A percentile compares a stretch with the other conserved stretches of the same genome.
Evolutionary conservation across 2,797 vertebrate species (phyloP).

Genomic region (Prionace glauca): DNA sequence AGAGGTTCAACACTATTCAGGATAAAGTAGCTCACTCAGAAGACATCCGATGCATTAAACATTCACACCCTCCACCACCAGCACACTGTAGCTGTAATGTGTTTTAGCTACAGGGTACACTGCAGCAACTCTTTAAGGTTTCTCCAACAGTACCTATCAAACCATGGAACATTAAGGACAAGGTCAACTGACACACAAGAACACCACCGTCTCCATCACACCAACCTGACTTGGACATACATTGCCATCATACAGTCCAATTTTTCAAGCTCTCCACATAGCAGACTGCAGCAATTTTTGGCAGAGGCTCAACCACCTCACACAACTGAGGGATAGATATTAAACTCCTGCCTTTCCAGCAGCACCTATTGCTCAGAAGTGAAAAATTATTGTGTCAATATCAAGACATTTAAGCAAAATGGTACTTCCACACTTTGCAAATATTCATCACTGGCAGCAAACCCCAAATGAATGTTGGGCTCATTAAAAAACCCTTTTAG

Average conservation of each 20-base stretch:
- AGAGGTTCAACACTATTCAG: not conserved
- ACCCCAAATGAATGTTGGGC: not conserved
- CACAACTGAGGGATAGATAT: not conserved
- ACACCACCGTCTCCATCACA: not conserved
- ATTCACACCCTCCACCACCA: not conserved
- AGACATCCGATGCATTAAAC: not conserved
- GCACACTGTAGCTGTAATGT: not conserved
- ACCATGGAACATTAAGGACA: not conserved
- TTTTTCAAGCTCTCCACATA: not conserved
- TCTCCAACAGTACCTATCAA: not conserved
- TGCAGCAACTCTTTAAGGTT: not conserved
- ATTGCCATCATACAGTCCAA: not conserved
- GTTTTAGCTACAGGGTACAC: not conserved
- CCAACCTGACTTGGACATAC: not conserved
- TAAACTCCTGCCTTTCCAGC: no score
- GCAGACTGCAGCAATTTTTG: not conserved
- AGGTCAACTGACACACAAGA: no score
- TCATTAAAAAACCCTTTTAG: not conserved
- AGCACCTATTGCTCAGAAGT: not conserved
- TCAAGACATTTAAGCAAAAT: not conserved
- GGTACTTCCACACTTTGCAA: not conserved
- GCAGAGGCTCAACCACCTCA: not conserved
- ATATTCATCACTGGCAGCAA: not conserved
- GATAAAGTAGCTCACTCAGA: not conserved
- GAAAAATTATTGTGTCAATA: not conserved